A percentile compares a stretch with the other conserved stretches of the same genome.
These are phyloP conservation scores for Siderastrea siderea DNA, from an alignment of 92 coral and sea anemone species.

Conservation along the genomic window DNA sequence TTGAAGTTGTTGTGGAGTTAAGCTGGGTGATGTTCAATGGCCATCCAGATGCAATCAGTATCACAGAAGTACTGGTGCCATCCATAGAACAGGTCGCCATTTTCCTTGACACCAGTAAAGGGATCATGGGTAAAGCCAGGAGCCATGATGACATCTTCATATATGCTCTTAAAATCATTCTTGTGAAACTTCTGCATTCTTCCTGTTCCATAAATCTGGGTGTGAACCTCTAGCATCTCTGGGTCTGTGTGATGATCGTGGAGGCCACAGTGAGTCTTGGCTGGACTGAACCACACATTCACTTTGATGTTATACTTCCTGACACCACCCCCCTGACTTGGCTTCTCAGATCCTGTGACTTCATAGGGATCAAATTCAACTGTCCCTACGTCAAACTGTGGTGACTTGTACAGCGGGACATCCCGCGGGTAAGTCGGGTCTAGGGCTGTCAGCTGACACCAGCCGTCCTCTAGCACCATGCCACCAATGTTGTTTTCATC, in stretches of 20 bases:
- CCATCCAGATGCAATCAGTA: conserved; percentile 89
- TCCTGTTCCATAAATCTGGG: conserved; percentile 78
- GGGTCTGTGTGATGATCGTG: conserved; percentile 78
- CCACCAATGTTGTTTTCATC: conserved; percentile 65
- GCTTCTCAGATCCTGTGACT: conserved; percentile 41
- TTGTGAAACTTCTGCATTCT: conserved; percentile 83
- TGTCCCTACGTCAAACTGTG: conserved; percentile 85
- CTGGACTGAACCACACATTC: conserved; percentile 81
- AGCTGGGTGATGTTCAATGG: conserved; percentile 78
- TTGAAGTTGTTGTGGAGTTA: not conserved
- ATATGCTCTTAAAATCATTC: conserved; percentile 58
- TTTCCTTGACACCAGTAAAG: conserved; percentile 69
- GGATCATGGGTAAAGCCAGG: conserved; percentile 85
- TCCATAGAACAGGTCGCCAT: conserved; percentile 66
- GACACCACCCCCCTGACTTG: not conserved
- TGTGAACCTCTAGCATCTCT: conserved; percentile 81
- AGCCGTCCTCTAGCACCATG: conserved; percentile 66
- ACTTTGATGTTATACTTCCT: conserved; percentile 73
- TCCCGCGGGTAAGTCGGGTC: conserved; percentile 61
- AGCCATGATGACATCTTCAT: conserved; percentile 78
- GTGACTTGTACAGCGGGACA: conserved; percentile 79
- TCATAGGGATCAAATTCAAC: conserved; percentile 69
- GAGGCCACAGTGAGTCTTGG: conserved; percentile 65
- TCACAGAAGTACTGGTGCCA: conserved; percentile 89
- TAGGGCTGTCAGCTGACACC: conserved; percentile 72